phyloP scores from a whole-genome alignment of 1,140 invertebrate species.

The Cydia amplana region DNA sequence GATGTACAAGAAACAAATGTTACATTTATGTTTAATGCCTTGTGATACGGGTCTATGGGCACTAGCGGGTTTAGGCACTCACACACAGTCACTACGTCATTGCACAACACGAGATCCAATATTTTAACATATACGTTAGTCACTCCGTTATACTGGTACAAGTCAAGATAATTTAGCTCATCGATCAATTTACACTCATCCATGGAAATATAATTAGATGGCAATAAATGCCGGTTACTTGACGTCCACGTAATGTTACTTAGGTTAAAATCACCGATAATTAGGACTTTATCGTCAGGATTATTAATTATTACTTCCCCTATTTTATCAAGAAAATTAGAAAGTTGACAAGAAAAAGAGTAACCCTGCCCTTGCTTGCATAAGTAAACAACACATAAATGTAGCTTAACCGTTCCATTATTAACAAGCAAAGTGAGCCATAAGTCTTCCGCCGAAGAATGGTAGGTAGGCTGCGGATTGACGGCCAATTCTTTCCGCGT shows the following conservation, averaged over 20 bases:
- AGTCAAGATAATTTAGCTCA: not conserved
- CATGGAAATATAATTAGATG: not conserved
- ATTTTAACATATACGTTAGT: not conserved
- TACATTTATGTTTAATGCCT: not conserved
- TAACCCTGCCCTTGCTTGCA: not conserved
- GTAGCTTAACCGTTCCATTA: not conserved
- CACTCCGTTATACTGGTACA: not conserved
- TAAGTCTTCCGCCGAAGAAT: constrained; percentile 38
- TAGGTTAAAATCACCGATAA: constrained; percentile 16
- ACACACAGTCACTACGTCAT: too few relatives aligned
- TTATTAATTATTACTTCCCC: not conserved
- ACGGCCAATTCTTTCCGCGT: constrained; percentile 31
- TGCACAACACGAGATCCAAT: too few relatives aligned
- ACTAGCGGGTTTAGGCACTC: too few relatives aligned
- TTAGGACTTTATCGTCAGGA: not conserved
- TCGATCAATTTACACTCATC: not conserved
- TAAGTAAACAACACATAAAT: constrained; percentile 19
- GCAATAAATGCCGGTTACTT: not conserved
- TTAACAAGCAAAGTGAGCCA: constrained; percentile 33
- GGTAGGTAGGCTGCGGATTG: constrained; percentile 26
- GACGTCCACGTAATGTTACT: not conserved
- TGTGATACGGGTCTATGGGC: too few relatives aligned
- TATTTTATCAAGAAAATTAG: not conserved
- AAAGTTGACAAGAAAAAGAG: constrained; percentile 3
- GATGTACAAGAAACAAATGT: not conserved